These are phyloP conservation scores for Notoglanidium macrostoma DNA, from an alignment of 2,797 vertebrate genomes.

Conservation along the genomic window DNA sequence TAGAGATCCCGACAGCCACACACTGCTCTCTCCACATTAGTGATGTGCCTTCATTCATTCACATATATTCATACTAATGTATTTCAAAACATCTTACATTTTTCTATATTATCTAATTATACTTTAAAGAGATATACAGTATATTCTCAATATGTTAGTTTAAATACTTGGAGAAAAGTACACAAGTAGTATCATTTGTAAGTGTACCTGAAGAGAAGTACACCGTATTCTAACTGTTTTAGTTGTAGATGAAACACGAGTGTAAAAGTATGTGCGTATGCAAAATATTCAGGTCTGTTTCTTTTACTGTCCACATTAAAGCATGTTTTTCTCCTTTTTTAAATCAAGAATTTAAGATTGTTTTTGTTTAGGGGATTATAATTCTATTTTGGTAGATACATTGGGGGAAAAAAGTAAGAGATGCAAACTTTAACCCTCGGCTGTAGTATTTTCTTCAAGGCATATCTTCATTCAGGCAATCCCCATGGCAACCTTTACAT, in stretches of 20 bases:
- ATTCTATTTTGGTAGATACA: background rate
- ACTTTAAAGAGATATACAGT: too few species aligned
- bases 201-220: background rate
- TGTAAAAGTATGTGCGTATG: background rate
- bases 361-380: background rate
- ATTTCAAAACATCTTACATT: too few species aligned
- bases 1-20: background rate
- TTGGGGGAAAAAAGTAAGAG: background rate
- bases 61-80: background rate
- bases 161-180: background rate
- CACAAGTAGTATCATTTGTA: background rate
- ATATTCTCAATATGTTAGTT: too few species aligned
- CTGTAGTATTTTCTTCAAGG: background rate
- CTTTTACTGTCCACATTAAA: background rate
- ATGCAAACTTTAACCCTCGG: background rate
- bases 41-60: background rate
- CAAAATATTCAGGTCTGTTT: background rate
- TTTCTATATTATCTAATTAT: too few species aligned
- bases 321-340: background rate
- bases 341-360: background rate
- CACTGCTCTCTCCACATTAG: background rate
- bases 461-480: too few species aligned
- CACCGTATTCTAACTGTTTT: background rate
- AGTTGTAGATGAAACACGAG: background rate
- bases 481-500: background rate